phyloP scores from a whole-genome alignment of 2,113 vertebrate species.

The Chionomys nivalis region DNA sequence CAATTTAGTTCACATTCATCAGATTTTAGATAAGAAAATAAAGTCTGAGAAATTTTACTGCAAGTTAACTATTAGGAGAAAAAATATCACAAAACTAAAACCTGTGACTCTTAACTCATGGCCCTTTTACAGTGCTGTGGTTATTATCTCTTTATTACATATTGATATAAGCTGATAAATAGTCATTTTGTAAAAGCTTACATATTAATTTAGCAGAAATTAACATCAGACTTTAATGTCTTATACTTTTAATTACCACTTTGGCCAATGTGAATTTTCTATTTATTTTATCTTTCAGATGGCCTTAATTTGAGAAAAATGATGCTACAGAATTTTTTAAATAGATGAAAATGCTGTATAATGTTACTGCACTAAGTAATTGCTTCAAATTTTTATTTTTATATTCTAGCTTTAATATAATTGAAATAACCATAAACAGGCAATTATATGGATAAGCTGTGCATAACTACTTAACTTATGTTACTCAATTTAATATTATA shows the following conservation, averaged over 20 bases:
- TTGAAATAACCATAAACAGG: background rate
- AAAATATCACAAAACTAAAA: background rate
- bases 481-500: background rate
- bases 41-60: slow-evolving; percentile 1
- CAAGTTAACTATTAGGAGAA: background rate
- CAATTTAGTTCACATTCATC: slow-evolving; percentile 44
- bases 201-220: slow-evolving; percentile 31
- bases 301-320: slow-evolving; percentile 19
- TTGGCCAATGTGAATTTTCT: background rate
- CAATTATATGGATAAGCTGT: background rate
- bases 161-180: background rate
- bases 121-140: background rate
- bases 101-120: background rate
- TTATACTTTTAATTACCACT: slow-evolving; percentile 21
- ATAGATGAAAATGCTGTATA: background rate
- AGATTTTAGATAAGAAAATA: slow-evolving; percentile 20
- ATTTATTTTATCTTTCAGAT: slow-evolving; percentile 36
- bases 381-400: background rate
- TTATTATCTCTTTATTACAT: slow-evolving; percentile 29
- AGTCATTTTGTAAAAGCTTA: slow-evolving; percentile 30
- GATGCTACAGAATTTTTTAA: background rate
- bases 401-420: background rate
- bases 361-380: background rate
- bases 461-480: background rate
- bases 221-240: slow-evolving; percentile 6